Percentiles rank a stretch among this genome's conserved stretches.
These are phyloP conservation scores for Aricia agestis DNA, from an alignment of 1,140 invertebrate species.

Conservation along the genomic window DNA sequence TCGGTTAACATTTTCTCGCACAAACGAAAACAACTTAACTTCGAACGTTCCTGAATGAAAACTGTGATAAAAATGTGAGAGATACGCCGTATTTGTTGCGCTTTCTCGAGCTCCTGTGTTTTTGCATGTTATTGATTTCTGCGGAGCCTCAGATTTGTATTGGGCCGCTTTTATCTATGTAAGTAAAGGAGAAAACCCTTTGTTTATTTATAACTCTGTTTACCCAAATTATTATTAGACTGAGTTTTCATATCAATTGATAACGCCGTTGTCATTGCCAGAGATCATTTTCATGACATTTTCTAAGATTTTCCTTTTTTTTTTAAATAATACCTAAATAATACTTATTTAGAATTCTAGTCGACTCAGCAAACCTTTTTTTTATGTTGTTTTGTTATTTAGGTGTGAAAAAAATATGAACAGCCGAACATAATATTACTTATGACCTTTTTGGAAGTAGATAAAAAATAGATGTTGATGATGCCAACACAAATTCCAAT, in stretches of 20 bases:
- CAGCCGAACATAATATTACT: no score
- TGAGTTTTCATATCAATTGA: not conserved
- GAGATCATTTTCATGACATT: not conserved
- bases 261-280: not conserved
- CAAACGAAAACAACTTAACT: not conserved
- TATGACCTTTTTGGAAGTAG: no score
- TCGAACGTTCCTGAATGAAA: not conserved
- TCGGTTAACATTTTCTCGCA: not conserved
- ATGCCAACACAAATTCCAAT: no score
- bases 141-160: not conserved
- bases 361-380: no score
- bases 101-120: not conserved
- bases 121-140: slow-evolving; percentile 7
- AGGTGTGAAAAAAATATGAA: no score
- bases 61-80: not conserved
- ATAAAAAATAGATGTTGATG: no score
- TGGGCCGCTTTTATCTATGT: not conserved
- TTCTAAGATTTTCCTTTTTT: not conserved
- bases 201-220: not conserved
- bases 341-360: no score
- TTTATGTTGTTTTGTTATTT: no score
- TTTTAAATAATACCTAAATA: no score
- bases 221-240: not conserved
- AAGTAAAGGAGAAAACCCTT: not conserved
- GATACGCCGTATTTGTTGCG: not conserved